Evolutionary conservation across 2,888 invertebrate species (phyloP), one percentile per base, ranked within the genome.

Genomic region (Cylloceria caligata): DNA sequence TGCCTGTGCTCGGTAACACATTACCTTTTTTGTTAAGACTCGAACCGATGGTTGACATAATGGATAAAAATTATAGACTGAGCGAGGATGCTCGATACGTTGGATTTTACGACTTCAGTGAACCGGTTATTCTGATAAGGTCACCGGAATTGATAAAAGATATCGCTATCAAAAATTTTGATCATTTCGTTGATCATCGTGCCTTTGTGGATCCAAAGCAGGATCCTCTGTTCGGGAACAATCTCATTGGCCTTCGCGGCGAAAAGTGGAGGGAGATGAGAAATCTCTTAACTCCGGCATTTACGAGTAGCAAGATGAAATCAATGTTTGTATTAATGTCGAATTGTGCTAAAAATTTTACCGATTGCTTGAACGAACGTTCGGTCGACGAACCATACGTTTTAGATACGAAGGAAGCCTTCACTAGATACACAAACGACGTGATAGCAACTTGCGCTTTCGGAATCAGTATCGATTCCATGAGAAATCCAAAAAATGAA

Each of bases 261-360:
- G 91, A 94, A 0, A 93, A 87, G 88, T 94, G 94, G 94, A 92
- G 93, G 0, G 92, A 93, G n/a, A 94, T 94, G 93, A 88, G 94
- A 11, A 91, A 90, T 0, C 93, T 94, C 0, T 85, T 94, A 19
- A 94, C 93, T 55, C 94, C 94, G 1, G 94, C 94, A 0, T 94
- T 94, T 88, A 94, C 94, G 0, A 92, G 94, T 3, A 94, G 94
- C 69, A 95, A 94, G 88, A 94, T 94, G 94, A 93, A 93, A 57
- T 87, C 89, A 9, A 94, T 94, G 93, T 91, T 94, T 86, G 93
- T 93, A 0, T 92, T 94, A 39, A 94, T 94, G 67, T 83, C 85
- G 0, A 90, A 89, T 52, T 90, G 90, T 60, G 90, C 90, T 21
- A 81, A 76, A 34, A 88, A 87, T 52, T 89, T 89, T 68, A 84